Base-by-base conservation (phyloP, 2,888 invertebrate species). In the Heliconius cydno region DNA sequence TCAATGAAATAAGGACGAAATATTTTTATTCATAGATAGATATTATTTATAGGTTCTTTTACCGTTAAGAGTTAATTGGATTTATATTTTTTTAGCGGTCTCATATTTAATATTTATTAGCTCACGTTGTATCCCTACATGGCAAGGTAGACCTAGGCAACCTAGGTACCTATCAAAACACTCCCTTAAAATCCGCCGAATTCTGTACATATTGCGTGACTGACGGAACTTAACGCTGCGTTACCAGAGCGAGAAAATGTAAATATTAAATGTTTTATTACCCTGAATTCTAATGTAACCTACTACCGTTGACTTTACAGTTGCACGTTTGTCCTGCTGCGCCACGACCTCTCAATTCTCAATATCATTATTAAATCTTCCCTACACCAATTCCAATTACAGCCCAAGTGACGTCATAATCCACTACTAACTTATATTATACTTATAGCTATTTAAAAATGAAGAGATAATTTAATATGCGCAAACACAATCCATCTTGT, bases 401-500 rank as follows among this genome's bases (percentile, higher is more conserved):
- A 65, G 15, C 25, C 12, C 10, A 25, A n/a, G 10, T 63, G 63
- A 63, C 63, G 63, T 63, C 63, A 63, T 13, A 63, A 25, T 10
- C 6, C 38, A 38, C n/a, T 41, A 25, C 2, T 13, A 34, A 22
- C 10, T 38, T 68, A 68, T 12, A 68, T 4, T 52, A 52, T 52
- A 13, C 15, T 46, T 6, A 46, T 46, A 25, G 15, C 25, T 41
- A 13, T 70, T 22, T 25, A 65, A 28, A 68, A 38, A 46, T 65
- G 60, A 81, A 76, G 76, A 77, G 76, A 80, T 82, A 80, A 83
- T 82, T 83, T 78, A 77, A 82, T 80, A 82, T 82, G 80, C 75
- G 79, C 81, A 78, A 80, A 78, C 66, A 71, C 81, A 70, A 84
- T 85, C 57, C 80, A 81, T 85, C 83, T 84, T 83, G 77, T 77